phyloP scores from a whole-genome alignment of 1,140 invertebrate genomes.

The Drosophila willistoni region DNA sequence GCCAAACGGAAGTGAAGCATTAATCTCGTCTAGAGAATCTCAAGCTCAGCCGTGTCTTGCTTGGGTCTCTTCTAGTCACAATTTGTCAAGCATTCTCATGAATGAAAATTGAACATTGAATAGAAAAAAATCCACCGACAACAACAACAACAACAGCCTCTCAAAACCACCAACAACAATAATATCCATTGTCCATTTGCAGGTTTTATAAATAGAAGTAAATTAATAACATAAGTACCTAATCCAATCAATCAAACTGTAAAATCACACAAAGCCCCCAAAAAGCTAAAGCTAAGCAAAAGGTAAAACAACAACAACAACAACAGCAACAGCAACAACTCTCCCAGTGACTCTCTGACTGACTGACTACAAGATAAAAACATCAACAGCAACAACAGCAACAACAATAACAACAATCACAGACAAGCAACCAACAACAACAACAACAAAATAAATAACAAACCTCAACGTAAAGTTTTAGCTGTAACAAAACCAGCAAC shows the following conservation, averaged over 20 bases:
- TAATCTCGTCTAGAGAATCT: constrained; percentile 50
- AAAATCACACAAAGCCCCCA: constrained; percentile 71
- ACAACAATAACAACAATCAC: constrained; percentile 58
- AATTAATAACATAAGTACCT: constrained; percentile 82
- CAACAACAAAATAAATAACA: constrained; percentile 58
- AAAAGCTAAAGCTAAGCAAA: constrained; percentile 59
- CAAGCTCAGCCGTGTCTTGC: constrained; percentile 24
- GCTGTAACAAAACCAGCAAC: constrained; percentile 34
- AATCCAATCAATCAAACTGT: constrained; percentile 82
- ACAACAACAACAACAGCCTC: not conserved
- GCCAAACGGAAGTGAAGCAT: constrained; percentile 65
- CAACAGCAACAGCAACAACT: constrained; percentile 20
- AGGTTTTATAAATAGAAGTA: constrained; percentile 81
- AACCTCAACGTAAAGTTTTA: constrained; percentile 44
- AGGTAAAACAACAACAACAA: constrained; percentile 59
- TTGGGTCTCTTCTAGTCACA: constrained; percentile 39
- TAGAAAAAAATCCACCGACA: constrained; percentile 18
- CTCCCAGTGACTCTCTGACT: constrained; percentile 44
- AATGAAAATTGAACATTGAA: constrained; percentile 70
- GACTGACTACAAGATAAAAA: constrained; percentile 63
- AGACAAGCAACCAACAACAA: constrained; percentile 56
- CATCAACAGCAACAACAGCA: constrained; percentile 68
- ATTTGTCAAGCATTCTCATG: constrained; percentile 70
- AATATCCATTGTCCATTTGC: constrained; percentile 69
- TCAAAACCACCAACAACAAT: constrained; percentile 19